Base-by-base conservation (phyloP, 1,140 invertebrate species). In the Microvelia longipes region DNA sequence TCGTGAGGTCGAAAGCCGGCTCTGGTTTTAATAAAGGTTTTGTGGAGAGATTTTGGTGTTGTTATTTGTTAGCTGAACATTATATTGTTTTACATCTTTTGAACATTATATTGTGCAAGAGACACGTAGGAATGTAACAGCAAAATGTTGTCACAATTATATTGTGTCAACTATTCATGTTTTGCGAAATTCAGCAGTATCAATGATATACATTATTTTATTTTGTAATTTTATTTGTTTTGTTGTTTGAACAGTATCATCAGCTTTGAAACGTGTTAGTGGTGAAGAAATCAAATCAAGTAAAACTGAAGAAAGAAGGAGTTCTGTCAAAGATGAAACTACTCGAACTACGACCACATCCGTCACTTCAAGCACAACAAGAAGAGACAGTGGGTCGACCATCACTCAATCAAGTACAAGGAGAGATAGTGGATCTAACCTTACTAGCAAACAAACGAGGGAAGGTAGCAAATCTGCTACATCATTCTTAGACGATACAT, bases 401-500 rank as follows among this genome's bases (percentile, higher is more conserved):
- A 24, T 65, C 28, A 69, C 63, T 67, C n/a, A n/a, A n/a, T n/a
- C n/a, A n/a, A 50, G 35, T 50, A 50, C 35, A 11, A 50, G 35
- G 35, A 50, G 35, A 19, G 35, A 50, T 19, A 50, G 35, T 50
- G 35, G 35, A 50, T 60, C 61, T 1, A 65, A n/a, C 2, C 25
- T 65, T 26, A 69, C 63, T 67, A 70, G 19, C 29, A 28, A 29
- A 25, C 66, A 61, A 0, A 69, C 67, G 26, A 28, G 62, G 13
- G 26, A 30, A 26, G 70, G 68, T 2, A 71, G 67, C 28, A 68
- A 67, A 5, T 50, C 35, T 27, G 61, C 73, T 15, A 68, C 75
- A 11, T 74, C 75, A 28, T 90, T 90, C 77, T 81, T 90, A n/a
- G 85, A 86, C 72, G 87, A 86, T 76, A 80, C 78, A 71, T 84